These are phyloP conservation scores for Sebastes cheni DNA, from an alignment of 2,797 vertebrate species.

Conservation along the genomic window DNA sequence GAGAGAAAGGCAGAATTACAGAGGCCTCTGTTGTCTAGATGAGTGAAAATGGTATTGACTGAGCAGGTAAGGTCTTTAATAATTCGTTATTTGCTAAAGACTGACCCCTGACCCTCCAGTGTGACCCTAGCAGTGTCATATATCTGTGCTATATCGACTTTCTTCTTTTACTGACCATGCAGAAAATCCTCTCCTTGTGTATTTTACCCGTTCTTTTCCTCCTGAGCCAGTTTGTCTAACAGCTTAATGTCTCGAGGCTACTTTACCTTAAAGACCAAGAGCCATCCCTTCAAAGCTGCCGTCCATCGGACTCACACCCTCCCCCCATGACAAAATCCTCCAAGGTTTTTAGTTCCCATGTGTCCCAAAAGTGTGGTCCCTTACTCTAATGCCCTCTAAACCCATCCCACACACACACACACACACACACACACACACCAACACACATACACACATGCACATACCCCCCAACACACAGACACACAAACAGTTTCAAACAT, in stretches of 20 bases:
- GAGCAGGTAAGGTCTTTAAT: not conserved
- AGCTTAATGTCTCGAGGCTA: conserved; percentile 28
- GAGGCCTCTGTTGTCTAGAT: not conserved
- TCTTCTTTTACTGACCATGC: conserved; percentile 7
- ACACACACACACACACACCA: not conserved
- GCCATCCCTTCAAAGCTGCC: conserved; percentile 20
- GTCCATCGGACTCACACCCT: not conserved
- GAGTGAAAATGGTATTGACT: not conserved
- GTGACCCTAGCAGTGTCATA: not conserved
- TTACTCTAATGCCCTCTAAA: not conserved
- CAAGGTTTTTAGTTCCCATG: not conserved
- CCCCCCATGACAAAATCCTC: not conserved
- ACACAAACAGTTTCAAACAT: not conserved
- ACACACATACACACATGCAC: not conserved
- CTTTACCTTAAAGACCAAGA: conserved; percentile 2
- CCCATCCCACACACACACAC: not conserved
- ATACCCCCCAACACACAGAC: not conserved
- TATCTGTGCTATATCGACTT: conserved; percentile 12
- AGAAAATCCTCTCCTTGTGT: conserved; percentile 43
- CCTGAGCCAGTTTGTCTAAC: conserved; percentile 36
- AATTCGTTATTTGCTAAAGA: not conserved
- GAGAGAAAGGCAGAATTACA: not conserved
- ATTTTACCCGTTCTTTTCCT: conserved; percentile 6
- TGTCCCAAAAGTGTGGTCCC: not conserved
- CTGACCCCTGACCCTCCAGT: not conserved